phyloP scores from a whole-genome alignment of 2,797 vertebrate genomes.

The Acomys russatus region DNA sequence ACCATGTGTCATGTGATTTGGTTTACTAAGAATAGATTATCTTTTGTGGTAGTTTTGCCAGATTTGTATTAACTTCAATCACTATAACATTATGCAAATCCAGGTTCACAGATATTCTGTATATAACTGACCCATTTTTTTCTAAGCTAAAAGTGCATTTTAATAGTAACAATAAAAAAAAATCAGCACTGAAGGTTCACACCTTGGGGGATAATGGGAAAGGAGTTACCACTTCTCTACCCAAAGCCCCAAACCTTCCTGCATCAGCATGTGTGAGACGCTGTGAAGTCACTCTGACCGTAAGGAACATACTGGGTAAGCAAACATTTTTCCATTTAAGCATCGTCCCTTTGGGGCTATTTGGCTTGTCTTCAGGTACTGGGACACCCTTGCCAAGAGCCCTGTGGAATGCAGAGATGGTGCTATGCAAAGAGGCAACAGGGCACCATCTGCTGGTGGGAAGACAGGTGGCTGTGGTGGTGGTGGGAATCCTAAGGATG shows the following conservation, averaged over 20 bases:
- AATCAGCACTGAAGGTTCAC: slow-evolving; percentile 43
- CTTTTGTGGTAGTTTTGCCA: neutral
- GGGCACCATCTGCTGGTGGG: neutral
- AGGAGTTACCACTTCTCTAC: neutral
- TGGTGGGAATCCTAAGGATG: neutral
- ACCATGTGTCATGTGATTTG: neutral
- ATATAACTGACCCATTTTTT: slow-evolving; percentile 38
- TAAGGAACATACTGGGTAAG: neutral
- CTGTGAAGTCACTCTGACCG: neutral
- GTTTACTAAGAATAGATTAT: neutral
- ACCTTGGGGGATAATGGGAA: neutral
- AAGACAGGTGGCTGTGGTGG: neutral
- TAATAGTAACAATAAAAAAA: slow-evolving; percentile 35
- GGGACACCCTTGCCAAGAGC: neutral
- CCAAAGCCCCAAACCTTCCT: neutral
- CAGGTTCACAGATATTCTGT: neutral
- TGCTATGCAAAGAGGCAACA: neutral
- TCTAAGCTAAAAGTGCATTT: slow-evolving; percentile 70
- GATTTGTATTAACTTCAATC: neutral
- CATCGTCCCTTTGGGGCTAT: neutral
- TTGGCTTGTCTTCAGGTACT: neutral
- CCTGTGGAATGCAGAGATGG: neutral
- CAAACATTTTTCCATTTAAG: neutral
- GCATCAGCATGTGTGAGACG: neutral
- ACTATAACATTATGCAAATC: neutral